Percentiles rank a stretch among this genome's conserved stretches.
Evolutionary conservation across 2,797 vertebrate species (phyloP).

Genomic region (Trichosurus vulpecula): DNA sequence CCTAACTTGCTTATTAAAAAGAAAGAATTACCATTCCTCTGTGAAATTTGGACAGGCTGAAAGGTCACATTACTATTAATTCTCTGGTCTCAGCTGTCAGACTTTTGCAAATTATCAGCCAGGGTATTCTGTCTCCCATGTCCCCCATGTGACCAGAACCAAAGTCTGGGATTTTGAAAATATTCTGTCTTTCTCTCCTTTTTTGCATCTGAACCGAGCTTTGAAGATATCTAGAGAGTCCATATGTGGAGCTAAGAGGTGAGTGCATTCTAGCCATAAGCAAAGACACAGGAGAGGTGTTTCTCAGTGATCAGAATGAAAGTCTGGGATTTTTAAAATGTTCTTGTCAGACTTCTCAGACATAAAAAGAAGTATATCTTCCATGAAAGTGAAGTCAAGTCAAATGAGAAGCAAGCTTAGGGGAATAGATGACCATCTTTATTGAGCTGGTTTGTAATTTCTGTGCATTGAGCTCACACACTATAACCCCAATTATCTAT

Average conservation of each 20-base stretch:
- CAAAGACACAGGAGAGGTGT: not conserved
- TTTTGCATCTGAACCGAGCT: not conserved
- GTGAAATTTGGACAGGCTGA: accelerated
- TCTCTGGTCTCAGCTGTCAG: not conserved
- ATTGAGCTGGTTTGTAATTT: accelerated
- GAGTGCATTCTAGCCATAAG: not conserved
- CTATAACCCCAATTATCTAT: accelerated
- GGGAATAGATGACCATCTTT: accelerated
- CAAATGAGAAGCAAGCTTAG: not conserved
- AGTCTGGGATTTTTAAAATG: not conserved
- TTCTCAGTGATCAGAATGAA: not conserved
- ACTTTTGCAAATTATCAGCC: not conserved
- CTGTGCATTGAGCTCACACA: accelerated
- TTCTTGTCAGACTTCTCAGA: not conserved
- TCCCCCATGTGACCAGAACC: not conserved
- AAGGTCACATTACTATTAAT: not conserved
- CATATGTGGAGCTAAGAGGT: not conserved
- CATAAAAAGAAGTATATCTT: not conserved
- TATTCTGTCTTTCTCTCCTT: not conserved
- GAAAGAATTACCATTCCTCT: accelerated
- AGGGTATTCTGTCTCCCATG: accelerated
- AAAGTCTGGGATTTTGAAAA: accelerated
- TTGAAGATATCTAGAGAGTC: not conserved
- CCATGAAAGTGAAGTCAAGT: not conserved
- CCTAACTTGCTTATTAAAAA: accelerated